Percentiles rank a stretch among this genome's conserved stretches.
Conservation (phyloP, 1,140 invertebrate genomes). For the Cecropterus lyciades region DNA sequence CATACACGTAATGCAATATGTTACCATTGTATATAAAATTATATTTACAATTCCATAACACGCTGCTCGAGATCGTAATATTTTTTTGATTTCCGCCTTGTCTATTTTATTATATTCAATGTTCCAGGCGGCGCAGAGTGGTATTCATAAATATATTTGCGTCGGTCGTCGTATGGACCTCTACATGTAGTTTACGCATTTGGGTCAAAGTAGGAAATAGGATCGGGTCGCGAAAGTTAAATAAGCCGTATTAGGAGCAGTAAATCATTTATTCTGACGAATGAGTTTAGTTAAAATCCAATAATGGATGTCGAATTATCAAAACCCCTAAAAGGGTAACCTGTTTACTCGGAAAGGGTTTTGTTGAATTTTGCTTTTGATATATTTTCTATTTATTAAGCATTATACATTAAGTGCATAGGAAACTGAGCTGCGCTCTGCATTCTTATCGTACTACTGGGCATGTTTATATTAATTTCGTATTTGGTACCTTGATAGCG, state of each 20-base stretch:
- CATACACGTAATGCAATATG: not conserved
- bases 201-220: slow-evolving; percentile 57
- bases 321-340: not conserved
- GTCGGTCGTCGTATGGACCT: slow-evolving; percentile 18
- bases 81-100: slow-evolving; percentile 29
- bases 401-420: no score
- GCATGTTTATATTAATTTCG: no score
- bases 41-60: slow-evolving; percentile 7
- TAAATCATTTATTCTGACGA: slow-evolving; percentile 22
- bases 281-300: slow-evolving; percentile 25
- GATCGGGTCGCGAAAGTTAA: slow-evolving; percentile 48
- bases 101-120: slow-evolving; percentile 40
- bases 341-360: not conserved
- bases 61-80: not conserved
- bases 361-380: no score
- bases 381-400: no score
- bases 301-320: not conserved
- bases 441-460: no score
- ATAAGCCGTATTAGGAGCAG: slow-evolving; percentile 51
- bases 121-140: slow-evolving; percentile 29
- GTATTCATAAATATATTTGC: slow-evolving; percentile 35
- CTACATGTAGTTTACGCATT: slow-evolving; percentile 38
- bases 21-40: not conserved
- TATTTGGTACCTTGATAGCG: no score
- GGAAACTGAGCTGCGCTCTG: no score